Evolutionary conservation across 1,140 invertebrate species (phyloP).

Genomic region (Pseudomyrmex cubaensis): DNA sequence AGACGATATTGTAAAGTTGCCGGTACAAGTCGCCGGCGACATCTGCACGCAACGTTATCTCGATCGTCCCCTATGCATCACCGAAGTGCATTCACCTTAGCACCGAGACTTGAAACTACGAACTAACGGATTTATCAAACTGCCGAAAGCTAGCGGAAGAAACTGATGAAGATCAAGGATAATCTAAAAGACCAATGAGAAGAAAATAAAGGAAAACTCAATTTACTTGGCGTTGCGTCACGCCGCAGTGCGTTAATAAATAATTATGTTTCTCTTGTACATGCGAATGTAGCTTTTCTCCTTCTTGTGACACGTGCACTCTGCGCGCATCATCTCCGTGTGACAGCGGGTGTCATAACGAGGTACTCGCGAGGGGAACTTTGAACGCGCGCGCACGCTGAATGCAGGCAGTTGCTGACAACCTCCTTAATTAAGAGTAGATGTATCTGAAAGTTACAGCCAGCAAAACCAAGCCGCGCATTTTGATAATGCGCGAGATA

Average conservation of each 20-base stretch:
- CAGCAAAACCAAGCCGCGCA: not conserved
- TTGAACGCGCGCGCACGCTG: not conserved
- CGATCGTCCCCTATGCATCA: slow-evolving; percentile 43
- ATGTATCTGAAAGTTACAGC: slow-evolving; percentile 10
- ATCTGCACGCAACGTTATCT: slow-evolving; percentile 83
- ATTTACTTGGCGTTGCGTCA: no score
- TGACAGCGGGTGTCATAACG: not conserved
- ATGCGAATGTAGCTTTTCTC: not conserved
- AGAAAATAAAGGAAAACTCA: not conserved
- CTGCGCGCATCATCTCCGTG: not conserved
- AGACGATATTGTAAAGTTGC: slow-evolving; percentile 74
- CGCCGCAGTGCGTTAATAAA: slow-evolving; percentile 23
- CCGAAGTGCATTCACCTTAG: not conserved
- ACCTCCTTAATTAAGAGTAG: slow-evolving; percentile 39
- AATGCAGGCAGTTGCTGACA: slow-evolving; percentile 20
- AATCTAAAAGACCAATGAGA: not conserved
- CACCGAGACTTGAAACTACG: slow-evolving; percentile 64
- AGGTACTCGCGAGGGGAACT: slow-evolving; percentile 11
- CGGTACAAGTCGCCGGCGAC: slow-evolving; percentile 73
- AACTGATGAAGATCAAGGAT: no score
- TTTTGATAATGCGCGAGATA: not conserved
- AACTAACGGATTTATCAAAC: slow-evolving; percentile 75
- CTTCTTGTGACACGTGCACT: not conserved
- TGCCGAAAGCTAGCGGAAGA: slow-evolving; percentile 22
- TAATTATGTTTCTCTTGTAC: not conserved